A percentile compares a stretch with the other conserved stretches of the same genome.
Conservation (phyloP, 2,888 invertebrate species). For the Platycnemis pennipes region DNA sequence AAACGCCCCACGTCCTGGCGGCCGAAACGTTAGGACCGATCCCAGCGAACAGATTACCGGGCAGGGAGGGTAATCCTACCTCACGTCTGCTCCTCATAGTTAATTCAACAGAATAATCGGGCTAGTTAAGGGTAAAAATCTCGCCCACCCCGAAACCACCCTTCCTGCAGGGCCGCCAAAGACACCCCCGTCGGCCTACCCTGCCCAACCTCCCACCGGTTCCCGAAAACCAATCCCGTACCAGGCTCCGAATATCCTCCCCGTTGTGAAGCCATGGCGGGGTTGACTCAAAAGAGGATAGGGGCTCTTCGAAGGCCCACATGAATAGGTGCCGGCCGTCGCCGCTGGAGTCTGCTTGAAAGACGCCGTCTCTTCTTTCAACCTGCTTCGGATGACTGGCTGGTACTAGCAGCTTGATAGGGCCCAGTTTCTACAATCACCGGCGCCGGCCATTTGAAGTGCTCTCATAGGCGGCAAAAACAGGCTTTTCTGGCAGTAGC, state of each 20-base stretch:
- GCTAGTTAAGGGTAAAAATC: constrained; percentile 44
- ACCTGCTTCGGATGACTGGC: background rate
- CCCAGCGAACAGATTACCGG: constrained; percentile 5
- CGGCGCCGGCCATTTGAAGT: too few species aligned
- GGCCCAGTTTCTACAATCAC: too few species aligned
- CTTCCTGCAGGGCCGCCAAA: background rate
- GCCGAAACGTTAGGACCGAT: constrained; percentile 31
- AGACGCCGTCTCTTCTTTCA: background rate
- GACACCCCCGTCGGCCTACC: background rate
- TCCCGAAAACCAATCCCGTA: background rate
- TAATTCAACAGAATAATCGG: constrained; percentile 52
- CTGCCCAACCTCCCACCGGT: background rate
- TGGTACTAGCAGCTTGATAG: too few species aligned
- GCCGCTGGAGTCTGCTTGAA: background rate
- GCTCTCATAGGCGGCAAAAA: too few species aligned
- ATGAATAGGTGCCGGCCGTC: background rate
- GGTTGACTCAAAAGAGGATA: background rate
- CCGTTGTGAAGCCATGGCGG: background rate
- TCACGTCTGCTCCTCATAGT: constrained; percentile 36
- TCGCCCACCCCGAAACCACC: background rate
- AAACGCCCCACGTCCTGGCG: background rate
- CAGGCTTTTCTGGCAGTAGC: too few species aligned
- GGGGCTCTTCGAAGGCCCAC: background rate
- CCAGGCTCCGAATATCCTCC: background rate
- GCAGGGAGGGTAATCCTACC: constrained; percentile 46